Percentiles rank a stretch among this genome's conserved stretches.
phyloP scores from a whole-genome alignment of 2,797 vertebrate genomes.

The Pygocentrus nattereri region DNA sequence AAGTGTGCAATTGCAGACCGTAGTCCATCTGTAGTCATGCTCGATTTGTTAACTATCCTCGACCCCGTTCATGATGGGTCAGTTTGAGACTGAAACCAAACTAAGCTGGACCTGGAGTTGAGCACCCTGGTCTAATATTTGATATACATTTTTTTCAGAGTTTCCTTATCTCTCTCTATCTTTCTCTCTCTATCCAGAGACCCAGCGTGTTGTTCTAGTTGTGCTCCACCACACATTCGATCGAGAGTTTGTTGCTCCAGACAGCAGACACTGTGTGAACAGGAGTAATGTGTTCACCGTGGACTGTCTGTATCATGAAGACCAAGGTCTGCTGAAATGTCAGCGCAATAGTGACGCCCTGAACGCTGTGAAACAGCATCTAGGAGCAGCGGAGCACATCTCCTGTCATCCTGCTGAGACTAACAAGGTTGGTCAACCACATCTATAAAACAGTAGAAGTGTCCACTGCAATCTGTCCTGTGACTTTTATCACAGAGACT shows the following conservation, averaged over 20 bases:
- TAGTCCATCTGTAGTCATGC: no score
- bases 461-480: no score
- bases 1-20: no score
- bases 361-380: neutral
- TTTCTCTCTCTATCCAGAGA: neutral
- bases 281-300: neutral
- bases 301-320: constrained; percentile 22
- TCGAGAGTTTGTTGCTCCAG: neutral
- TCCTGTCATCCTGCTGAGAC: no score
- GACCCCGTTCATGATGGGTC: no score
- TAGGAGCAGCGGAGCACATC: no score
- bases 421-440: no score
- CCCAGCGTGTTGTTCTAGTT: neutral
- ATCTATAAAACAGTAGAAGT: no score
- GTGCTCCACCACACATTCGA: constrained; percentile 2
- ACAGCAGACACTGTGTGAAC: neutral
- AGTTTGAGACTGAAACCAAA: no score
- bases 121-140: neutral
- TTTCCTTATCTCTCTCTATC: neutral
- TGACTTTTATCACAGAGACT: no score
- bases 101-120: neutral
- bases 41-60: no score
- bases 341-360: neutral
- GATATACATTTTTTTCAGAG: no score
- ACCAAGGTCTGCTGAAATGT: neutral